phyloP scores from a whole-genome alignment of 2,888 invertebrate genomes.

The Teinopalpus imperialis region DNA sequence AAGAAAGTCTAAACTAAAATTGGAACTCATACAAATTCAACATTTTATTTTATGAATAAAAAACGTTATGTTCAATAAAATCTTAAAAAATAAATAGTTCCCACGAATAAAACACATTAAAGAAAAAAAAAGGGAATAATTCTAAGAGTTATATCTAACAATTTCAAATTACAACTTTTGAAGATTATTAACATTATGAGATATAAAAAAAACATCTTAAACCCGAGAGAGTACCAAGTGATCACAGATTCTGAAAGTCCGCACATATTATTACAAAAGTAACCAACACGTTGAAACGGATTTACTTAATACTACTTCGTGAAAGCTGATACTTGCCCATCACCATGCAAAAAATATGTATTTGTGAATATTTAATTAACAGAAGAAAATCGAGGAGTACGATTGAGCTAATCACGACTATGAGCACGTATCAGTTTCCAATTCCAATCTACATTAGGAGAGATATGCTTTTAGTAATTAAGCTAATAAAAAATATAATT shows the following conservation, averaged over 20 bases:
- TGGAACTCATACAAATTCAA: not conserved
- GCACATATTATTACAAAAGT: conserved; percentile 69
- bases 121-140: conserved; percentile 44
- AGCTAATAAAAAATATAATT: conserved; percentile 52
- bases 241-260: conserved; percentile 79
- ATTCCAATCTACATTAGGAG: conserved; percentile 50
- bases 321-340: conserved; percentile 71
- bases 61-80: not conserved
- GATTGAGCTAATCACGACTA: conserved; percentile 30
- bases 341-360: conserved; percentile 30
- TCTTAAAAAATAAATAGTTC: conserved; percentile 17
- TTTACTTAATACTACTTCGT: conserved; percentile 61
- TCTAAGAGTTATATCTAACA: conserved; percentile 54
- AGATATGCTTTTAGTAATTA: conserved; percentile 59
- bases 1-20: no score
- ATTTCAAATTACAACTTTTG: conserved; percentile 52
- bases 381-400: conserved; percentile 28
- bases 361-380: conserved; percentile 22
- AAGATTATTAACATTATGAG: conserved; percentile 54
- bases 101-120: no score
- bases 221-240: conserved; percentile 79
- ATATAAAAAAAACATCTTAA: conserved; percentile 71
- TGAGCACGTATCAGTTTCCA: conserved; percentile 70
- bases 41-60: not conserved
- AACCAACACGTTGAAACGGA: conserved; percentile 69